Evolutionary conservation across 2,888 invertebrate species (phyloP).

Genomic region (Diloba caeruleocephala): DNA sequence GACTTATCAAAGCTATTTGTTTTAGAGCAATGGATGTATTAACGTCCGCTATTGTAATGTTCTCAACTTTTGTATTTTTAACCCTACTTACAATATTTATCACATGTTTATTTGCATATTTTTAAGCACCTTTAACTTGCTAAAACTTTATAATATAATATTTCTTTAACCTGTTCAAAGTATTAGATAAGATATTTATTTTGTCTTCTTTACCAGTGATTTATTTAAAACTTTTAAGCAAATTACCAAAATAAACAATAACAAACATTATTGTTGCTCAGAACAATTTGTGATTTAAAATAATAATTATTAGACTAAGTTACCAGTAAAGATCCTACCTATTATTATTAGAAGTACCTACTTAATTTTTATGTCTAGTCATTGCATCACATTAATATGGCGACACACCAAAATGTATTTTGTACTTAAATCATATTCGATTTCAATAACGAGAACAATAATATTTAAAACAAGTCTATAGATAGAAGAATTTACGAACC

Average conservation of each 20-base stretch:
- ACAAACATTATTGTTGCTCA: conserved; percentile 27
- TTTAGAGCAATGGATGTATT: too few species aligned
- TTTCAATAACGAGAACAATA: neutral
- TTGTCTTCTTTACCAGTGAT: conserved; percentile 15
- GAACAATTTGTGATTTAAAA: conserved; percentile 50
- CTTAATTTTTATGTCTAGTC: conserved; percentile 66
- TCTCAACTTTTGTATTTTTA: too few species aligned
- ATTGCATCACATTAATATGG: conserved; percentile 58
- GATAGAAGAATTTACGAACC: too few species aligned
- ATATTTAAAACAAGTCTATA: too few species aligned
- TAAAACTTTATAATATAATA: too few species aligned
- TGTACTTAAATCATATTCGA: neutral
- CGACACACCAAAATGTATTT: neutral
- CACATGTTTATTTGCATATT: too few species aligned
- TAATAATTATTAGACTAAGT: conserved; percentile 16
- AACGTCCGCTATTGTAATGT: too few species aligned
- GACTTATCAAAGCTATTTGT: too few species aligned
- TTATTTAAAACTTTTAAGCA: conserved; percentile 38
- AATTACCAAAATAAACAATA: conserved; percentile 39
- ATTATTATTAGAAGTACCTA: conserved; percentile 27
- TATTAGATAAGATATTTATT: too few species aligned
- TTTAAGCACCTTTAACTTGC: too few species aligned
- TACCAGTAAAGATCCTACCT: conserved; percentile 35
- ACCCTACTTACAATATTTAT: too few species aligned
- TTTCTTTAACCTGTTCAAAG: too few species aligned